phyloP scores from a whole-genome alignment of 2,888 invertebrate species.

The Leucophenga montana region DNA sequence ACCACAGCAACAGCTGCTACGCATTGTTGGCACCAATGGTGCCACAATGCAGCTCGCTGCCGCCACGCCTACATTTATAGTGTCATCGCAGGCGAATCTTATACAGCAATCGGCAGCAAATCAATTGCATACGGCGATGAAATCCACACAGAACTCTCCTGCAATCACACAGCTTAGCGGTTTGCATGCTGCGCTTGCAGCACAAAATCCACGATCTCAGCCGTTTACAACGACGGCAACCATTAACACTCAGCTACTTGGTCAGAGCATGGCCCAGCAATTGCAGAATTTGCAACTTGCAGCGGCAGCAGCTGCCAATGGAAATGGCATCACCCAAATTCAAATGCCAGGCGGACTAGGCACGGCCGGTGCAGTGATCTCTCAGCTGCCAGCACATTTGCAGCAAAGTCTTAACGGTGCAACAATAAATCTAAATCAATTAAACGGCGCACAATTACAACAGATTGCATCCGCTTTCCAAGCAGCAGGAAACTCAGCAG shows the following conservation, averaged over 20 bases:
- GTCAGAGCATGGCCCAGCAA: constrained; percentile 71
- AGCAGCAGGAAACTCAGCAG: constrained; percentile 54
- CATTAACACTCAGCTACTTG: constrained; percentile 71
- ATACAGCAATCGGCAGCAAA: constrained; percentile 71
- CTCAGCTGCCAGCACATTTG: constrained; percentile 71
- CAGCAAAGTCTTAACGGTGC: constrained; percentile 70
- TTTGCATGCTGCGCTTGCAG: constrained; percentile 69
- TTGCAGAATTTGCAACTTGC: constrained; percentile 72
- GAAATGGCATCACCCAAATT: constrained; percentile 71
- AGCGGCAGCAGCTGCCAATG: constrained; percentile 66
- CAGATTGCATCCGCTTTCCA: constrained; percentile 71
- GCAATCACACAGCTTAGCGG: constrained; percentile 70
- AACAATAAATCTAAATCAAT: constrained; percentile 72
- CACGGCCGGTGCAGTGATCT: constrained; percentile 62
- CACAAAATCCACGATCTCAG: constrained; percentile 71
- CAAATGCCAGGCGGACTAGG: constrained; percentile 73
- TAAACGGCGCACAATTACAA: constrained; percentile 71
- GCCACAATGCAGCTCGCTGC: constrained; percentile 76
- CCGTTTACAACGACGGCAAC: constrained; percentile 70
- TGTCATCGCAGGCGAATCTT: constrained; percentile 73
- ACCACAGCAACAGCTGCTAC: constrained; percentile 75
- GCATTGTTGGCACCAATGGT: constrained; percentile 78
- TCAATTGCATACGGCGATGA: constrained; percentile 71
- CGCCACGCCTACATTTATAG: constrained; percentile 74
- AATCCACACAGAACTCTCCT: constrained; percentile 60